Conservation (phyloP, 2,888 invertebrate species). For the Hemistola chrysoprasaria region DNA sequence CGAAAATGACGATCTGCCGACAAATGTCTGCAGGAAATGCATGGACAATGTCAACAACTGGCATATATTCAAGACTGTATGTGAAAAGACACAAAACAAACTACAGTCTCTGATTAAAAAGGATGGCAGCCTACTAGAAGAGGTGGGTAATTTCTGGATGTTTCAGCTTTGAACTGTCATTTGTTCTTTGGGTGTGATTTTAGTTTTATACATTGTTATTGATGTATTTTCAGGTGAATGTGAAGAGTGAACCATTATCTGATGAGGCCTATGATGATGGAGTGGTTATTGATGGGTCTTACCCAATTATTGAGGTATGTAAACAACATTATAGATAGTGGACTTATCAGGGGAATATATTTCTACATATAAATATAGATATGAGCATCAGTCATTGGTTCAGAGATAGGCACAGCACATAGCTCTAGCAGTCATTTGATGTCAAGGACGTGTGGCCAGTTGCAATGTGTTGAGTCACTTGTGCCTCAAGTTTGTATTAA, state of each 20-base stretch:
- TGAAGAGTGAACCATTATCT: slow-evolving; percentile 82
- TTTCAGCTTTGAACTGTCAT: slow-evolving; percentile 62
- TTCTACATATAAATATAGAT: slow-evolving; percentile 6
- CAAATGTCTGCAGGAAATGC: slow-evolving; percentile 85
- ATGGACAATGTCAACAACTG: slow-evolving; percentile 85
- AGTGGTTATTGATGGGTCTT: slow-evolving; percentile 75
- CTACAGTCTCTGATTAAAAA: slow-evolving; percentile 81
- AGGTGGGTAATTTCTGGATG: slow-evolving; percentile 64
- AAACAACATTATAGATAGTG: slow-evolving; percentile 27
- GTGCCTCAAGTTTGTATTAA: slow-evolving; percentile 29
- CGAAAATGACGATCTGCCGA: slow-evolving; percentile 84
- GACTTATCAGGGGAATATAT: slow-evolving; percentile 26
- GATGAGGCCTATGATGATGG: slow-evolving; percentile 80
- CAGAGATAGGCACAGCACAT: slow-evolving; percentile 28
- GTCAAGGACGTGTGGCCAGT: slow-evolving; percentile 66
- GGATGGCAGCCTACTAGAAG: slow-evolving; percentile 79
- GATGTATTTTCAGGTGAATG: slow-evolving; percentile 75
- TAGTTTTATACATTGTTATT: slow-evolving; percentile 42
- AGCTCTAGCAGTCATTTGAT: slow-evolving; percentile 41
- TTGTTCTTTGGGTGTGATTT: slow-evolving; percentile 41
- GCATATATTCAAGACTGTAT: slow-evolving; percentile 84
- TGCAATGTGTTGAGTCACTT: slow-evolving; percentile 31
- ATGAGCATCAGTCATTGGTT: slow-evolving; percentile 28
- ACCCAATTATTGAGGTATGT: slow-evolving; percentile 72
- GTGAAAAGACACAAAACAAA: slow-evolving; percentile 85